These are phyloP conservation scores for Ctenicera cuprea DNA, from an alignment of 2,888 invertebrate genomes.

Conservation along the genomic window DNA sequence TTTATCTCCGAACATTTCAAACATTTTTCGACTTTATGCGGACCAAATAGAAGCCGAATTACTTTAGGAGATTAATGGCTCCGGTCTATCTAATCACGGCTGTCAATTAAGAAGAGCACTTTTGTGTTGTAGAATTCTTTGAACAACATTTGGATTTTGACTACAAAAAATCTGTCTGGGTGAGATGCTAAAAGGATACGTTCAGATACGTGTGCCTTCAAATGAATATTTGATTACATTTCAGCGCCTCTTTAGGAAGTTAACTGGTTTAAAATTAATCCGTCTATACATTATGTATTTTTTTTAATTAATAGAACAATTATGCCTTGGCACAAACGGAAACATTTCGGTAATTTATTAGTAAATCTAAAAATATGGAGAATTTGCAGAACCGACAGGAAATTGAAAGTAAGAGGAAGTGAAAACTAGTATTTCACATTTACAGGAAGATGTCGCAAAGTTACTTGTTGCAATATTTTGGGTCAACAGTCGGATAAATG, in stretches of 20 bases:
- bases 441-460: no score
- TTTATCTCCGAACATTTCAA: slow-evolving; percentile 65
- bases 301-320: no score
- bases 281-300: no score
- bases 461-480: no score
- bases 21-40: slow-evolving; percentile 58
- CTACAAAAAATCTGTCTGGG: slow-evolving; percentile 35
- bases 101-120: slow-evolving; percentile 69
- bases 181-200: not conserved
- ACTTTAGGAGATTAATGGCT: slow-evolving; percentile 64
- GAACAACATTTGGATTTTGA: slow-evolving; percentile 36
- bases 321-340: no score
- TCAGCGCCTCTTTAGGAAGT: slow-evolving; percentile 6
- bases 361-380: no score
- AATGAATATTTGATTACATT: slow-evolving; percentile 14
- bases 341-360: no score
- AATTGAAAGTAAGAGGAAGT: no score
- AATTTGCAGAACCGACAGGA: no score
- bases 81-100: slow-evolving; percentile 68
- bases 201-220: slow-evolving; percentile 11
- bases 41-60: slow-evolving; percentile 56
- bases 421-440: no score
- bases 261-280: slow-evolving; percentile 1
- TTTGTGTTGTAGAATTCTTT: slow-evolving; percentile 63
- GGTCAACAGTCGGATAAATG: no score